Base-by-base conservation (phyloP, 2,797 vertebrate genomes). In the Novumbra hubbsi region DNA sequence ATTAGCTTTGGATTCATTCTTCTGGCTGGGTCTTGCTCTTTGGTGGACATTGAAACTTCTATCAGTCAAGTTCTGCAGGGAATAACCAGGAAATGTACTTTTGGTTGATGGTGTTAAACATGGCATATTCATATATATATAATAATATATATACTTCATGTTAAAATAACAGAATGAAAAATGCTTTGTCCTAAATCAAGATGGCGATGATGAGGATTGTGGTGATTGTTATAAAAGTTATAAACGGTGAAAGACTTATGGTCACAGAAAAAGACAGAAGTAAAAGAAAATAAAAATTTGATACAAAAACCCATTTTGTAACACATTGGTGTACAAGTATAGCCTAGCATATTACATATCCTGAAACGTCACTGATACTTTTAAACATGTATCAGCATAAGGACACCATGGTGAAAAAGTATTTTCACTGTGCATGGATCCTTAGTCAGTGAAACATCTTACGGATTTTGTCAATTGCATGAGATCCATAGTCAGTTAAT, bases 1-100 rank as follows among this genome's bases (percentile, higher is more conserved):
- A 62, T 62, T 83, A 84, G 77, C 80, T 88, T 92, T 72, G 85
- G 81, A 90, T 90, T 92, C 87, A 92, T 92, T 0, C 73, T 45
- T 80, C 14, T 24, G 57, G 71, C 19, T 80, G 71, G 73, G 80
- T 62, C 0, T 30, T 71, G 62, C 77, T 84, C 81, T 89, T 89
- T 80, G 68, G 88, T 88, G 34, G 67, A 50, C 73, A 81, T 81
- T 76, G 27, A 14, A 81, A 52, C 21, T 2, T 32, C 21, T 1
- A 45, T 27, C 41, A 49, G 16, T 34, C 14, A 8, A 48, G 28
- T 49, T 16, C 62, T 17, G 30, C 32, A 15, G 30, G 62, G 30
- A 24, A 24, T 60, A 60, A 24, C 3, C 21, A 12, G 55, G 11
- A 57, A 21, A 60, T 24, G 24, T 1, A 5, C 3, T 60, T 8